Percentiles rank a stretch among this genome's conserved stretches.
These are phyloP conservation scores for Mythimna vitellina DNA, from an alignment of 2,888 invertebrate species.

Conservation along the genomic window DNA sequence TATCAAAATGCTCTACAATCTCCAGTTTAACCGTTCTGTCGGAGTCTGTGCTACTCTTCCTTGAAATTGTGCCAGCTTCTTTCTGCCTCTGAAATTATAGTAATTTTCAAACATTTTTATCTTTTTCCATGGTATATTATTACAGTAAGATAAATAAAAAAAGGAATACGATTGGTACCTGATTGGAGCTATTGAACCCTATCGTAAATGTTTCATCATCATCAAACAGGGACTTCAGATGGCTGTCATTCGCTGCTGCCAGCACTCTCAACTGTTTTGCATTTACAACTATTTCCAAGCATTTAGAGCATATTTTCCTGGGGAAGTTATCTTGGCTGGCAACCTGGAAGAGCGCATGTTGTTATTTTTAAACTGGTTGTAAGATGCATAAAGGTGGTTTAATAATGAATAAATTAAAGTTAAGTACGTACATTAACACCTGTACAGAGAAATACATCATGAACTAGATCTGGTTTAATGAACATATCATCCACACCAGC, in stretches of 20 bases:
- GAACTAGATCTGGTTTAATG: slow-evolving; percentile 60
- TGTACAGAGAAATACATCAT: slow-evolving; percentile 70
- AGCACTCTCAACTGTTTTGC: slow-evolving; percentile 69
- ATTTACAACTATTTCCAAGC: slow-evolving; percentile 70
- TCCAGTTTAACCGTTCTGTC: slow-evolving; percentile 41
- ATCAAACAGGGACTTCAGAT: slow-evolving; percentile 69
- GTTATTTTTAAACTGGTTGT: not conserved
- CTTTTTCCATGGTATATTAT: too few relatives aligned
- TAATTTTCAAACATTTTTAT: not conserved
- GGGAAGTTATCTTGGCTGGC: slow-evolving; percentile 73
- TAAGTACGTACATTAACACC: slow-evolving; percentile 70
- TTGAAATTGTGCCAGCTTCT: slow-evolving; percentile 15
- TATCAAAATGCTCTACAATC: slow-evolving; percentile 13
- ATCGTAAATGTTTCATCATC: slow-evolving; percentile 41
- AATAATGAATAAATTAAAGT: not conserved
- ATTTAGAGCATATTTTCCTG: slow-evolving; percentile 75
- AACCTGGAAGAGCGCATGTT: slow-evolving; percentile 62
- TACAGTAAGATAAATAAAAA: not conserved
- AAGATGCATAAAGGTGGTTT: not conserved
- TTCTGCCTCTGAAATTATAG: slow-evolving; percentile 23
- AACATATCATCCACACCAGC: slow-evolving; percentile 68
- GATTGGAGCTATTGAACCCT: slow-evolving; percentile 1
- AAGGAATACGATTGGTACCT: slow-evolving; percentile 16
- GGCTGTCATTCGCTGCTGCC: slow-evolving; percentile 72
- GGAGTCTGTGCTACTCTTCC: slow-evolving; percentile 54